Base-by-base conservation (phyloP, 2,113 vertebrate species). In the Anarrhichthys ocellatus region DNA sequence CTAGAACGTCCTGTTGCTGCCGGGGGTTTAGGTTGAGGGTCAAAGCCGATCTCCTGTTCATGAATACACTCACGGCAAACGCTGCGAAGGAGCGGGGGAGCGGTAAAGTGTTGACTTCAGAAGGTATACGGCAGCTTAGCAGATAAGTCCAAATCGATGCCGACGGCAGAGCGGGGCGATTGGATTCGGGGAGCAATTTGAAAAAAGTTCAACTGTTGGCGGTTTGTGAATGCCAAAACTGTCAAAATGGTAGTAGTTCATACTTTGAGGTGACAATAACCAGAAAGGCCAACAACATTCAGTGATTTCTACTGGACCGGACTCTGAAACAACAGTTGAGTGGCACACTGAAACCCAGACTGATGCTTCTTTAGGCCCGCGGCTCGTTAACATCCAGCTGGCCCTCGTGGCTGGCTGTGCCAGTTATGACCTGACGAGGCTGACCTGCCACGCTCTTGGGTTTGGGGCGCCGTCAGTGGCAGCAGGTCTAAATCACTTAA, bases 81-180 rank as follows among this genome's bases (percentile, higher is more conserved):
- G 1, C 29, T 58, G 76, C 17, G 69, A 76, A 78, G 81, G 73
- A 70, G 72, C 72, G 15, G 5, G 13, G 66, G 10, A 5, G 56
- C 13, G 71, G 50, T 27, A 88, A 27, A 89, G 80, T 80, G 86
- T 80, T 0, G 77, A 82, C 88, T 85, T 87, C 90, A 88, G 90
- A 88, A 80, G 83, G 75, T 65, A 61, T 36, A 70, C 24, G 54
- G 29, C 7, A 24, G 78, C 77, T 83, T 76, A 73, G 64, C 81
- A 58, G 85, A 83, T 83, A 70, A 88, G 64, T 36, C 42, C 54
- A 15, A 86, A 89, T 91, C 87, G 36, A 83, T 87, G 84, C 42
- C 68, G 58, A 5, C 46, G 36, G 68, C 75, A 5, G 52, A 62
- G 75, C 0, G 34, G 38, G 68, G 18, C 13, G 44, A 77, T 52